Evolutionary conservation across 2,888 invertebrate species (phyloP), one percentile per base, ranked within the genome.

Genomic region (Acronicta aceris): DNA sequence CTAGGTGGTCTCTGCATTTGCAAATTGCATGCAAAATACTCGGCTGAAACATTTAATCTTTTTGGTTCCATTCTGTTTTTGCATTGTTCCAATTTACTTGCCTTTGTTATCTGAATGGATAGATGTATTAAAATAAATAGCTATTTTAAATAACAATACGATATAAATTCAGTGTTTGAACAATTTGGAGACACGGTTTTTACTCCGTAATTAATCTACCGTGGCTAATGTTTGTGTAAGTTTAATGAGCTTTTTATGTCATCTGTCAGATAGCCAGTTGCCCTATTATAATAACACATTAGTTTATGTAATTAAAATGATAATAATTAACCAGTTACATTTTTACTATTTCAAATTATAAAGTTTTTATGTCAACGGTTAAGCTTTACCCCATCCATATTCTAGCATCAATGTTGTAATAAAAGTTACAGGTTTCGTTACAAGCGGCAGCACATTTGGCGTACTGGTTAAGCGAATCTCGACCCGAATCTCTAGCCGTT

Each of bases 161-260:
- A 33, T 55, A 25, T 27, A 65, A 55, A 58, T 58, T 5, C 10
- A 46, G 15, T 40, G 25, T 45, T 16, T 25, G 15, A 33, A 42
- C 51, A 21, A 49, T 48, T 57, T 53, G n/a, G 38, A 57, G 47
- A 21, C 41, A 25, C 6, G 25, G 25, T 53, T 56, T 30, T 52
- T n/a, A 10, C 15, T 17, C 10, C 4, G 25, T 63, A 45, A 64
- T 25, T n/a, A 62, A 55, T 41, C n/a, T 40, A 48, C 40, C 63
- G 43, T 63, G 13, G 40, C 48, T 40, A 70, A 66, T 52, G 17
- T 12, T 15, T 42, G 5, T 43, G 12, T 0, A 36, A n/a, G n/a
- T n/a, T n/a, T 62, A 51, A 69, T 63, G 51, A 70, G 17, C 12
- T 66, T 70, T 69, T 62, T 41, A 33, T 12, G 33, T 2, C 2